Conservation (phyloP, 2,797 vertebrate genomes). For the Fistularia tabacaria region DNA sequence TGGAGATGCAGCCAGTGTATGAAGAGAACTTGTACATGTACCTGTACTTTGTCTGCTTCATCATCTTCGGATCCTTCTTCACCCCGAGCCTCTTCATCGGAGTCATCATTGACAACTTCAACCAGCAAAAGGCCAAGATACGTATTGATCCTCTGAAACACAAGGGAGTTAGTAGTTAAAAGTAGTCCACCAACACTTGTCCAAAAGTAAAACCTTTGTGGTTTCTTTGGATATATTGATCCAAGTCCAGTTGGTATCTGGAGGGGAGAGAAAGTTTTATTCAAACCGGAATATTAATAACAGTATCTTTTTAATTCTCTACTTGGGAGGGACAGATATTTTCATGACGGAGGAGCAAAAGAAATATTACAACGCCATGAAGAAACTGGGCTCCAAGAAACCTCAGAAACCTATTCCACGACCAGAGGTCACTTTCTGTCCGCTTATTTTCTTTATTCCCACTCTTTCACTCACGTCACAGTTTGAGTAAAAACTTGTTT, state of each 20-base stretch:
- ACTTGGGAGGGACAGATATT: slow-evolving; percentile 93
- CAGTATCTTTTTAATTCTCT: slow-evolving; percentile 32
- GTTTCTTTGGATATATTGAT: too few species aligned
- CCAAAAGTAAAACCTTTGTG: too few species aligned
- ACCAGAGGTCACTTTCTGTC: slow-evolving; percentile 71
- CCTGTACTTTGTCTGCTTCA: slow-evolving; percentile 93
- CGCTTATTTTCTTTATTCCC: too few species aligned
- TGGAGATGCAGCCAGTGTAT: slow-evolving; percentile 83
- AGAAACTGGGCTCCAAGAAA: slow-evolving; percentile 93
- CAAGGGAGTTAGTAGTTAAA: background rate
- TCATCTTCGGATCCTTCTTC: slow-evolving; percentile 96
- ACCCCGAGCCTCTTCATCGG: slow-evolving; percentile 96
- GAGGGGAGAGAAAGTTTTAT: too few species aligned
- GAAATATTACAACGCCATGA: slow-evolving; percentile 98
- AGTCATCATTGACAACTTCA: slow-evolving; percentile 97
- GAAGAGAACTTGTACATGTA: slow-evolving; percentile 93
- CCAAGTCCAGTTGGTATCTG: too few species aligned
- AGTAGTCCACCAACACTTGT: too few species aligned
- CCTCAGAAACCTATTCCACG: slow-evolving; percentile 93
- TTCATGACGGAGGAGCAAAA: slow-evolving; percentile 99
- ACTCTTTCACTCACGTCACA: background rate
- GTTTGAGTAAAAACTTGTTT: background rate
- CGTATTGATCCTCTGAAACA: slow-evolving; percentile 52
- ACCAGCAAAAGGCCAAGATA: slow-evolving; percentile 98
- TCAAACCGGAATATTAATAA: background rate